phyloP scores from a whole-genome alignment of 2,113 vertebrate species.

The Ahaetulla prasina region DNA sequence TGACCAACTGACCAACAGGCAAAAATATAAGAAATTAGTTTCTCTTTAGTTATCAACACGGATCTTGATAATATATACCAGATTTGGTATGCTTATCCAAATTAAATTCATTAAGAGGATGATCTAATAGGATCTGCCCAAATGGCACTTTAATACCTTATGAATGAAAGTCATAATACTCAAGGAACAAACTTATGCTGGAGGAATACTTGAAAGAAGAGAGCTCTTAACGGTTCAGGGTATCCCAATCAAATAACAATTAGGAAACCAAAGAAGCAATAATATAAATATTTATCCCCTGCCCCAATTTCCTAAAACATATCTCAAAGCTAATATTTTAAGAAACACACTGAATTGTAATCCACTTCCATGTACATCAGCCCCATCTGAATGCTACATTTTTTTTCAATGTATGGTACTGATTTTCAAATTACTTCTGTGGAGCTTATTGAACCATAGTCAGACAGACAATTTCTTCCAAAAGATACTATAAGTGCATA shows the following conservation, averaged over 20 bases:
- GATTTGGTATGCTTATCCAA: neutral
- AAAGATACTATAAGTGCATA: neutral
- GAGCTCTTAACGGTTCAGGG: neutral
- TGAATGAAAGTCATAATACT: neutral
- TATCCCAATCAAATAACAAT: neutral
- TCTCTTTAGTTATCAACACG: neutral
- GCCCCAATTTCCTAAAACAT: neutral
- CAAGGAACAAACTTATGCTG: neutral
- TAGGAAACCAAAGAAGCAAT: neutral
- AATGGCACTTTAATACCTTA: neutral
- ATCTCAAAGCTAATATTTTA: neutral
- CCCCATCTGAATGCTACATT: no score
- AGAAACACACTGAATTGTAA: neutral
- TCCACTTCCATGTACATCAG: no score
- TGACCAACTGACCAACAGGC: neutral
- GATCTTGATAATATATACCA: neutral
- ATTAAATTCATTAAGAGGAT: neutral
- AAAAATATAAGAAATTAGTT: neutral
- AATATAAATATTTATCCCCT: neutral
- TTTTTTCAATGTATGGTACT: neutral
- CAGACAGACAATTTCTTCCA: neutral
- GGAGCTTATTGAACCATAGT: neutral
- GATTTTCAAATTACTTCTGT: neutral
- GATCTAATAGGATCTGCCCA: neutral
- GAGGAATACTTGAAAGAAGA: neutral